Evolutionary conservation across 2,113 vertebrate genomes (phyloP), one percentile per base, ranked within the genome.

Genomic region (Synodontis membranacea): DNA sequence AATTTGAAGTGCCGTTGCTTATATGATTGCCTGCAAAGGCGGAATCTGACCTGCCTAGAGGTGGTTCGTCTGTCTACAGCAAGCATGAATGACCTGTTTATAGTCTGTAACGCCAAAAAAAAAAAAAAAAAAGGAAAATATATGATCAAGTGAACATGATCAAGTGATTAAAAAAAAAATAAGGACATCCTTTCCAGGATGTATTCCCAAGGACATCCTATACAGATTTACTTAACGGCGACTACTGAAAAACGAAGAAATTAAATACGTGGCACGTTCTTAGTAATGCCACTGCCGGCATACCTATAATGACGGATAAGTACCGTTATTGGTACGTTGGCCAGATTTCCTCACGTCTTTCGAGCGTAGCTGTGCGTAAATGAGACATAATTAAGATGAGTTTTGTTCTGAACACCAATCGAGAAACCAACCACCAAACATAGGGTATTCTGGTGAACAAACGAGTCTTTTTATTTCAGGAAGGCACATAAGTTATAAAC

Each of bases 1-100:
- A 50, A 88, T 91, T 88, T 90, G 84, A 90, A 90, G 84, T 25
- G 46, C n/a, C 84, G 86, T 88, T 89, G 88, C 90, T 91, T 89
- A 89, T 90, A 91, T 86, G 88, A 83, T 76, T 76, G n/a, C 83
- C 88, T 86, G 84, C 80, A 88, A 91, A 88, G 84, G 58, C 79
- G 86, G 83, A 56, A 56, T 62, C 88, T 88, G 44, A 85, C 84
- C 83, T 89, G 83, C 87, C 85, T 85, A 46, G 84, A 88, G 87
- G 72, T 75, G 44, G 78, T 42, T 84, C 84, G 75, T 84, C 68
- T 84, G 60, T 72, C 62, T 28, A 80, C 39, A 84, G 76, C 84
- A 84, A 78, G 60, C 80, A n/a, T 66, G 31, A 82, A 50, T 62
- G 39, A 84, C 64, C 54, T 28, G 19, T 48, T 87, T 83, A 75